Base-by-base conservation (phyloP, 2,113 vertebrate species). In the Poeciliopsis prolifica region DNA sequence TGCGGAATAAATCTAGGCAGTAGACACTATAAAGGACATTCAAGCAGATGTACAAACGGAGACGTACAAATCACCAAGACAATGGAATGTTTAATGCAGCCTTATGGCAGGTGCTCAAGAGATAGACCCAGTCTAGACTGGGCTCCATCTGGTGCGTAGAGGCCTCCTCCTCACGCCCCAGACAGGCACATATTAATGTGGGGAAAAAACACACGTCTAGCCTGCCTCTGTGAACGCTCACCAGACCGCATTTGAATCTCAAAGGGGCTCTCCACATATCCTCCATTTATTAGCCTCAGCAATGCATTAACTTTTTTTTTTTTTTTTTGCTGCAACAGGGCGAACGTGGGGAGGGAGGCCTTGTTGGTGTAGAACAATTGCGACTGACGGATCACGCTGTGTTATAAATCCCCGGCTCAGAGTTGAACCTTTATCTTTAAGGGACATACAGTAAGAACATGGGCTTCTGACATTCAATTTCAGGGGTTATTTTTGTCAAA, bases 101-200 rank as follows among this genome's bases (percentile, higher is more conserved):
- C 86, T 84, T 70, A 82, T 93, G 89, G 91, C 94, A 95, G 94
- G 91, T 94, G 94, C 88, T 91, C 78, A 75, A 26, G 76, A 88
- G 68, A 89, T 83, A 93, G 87, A 92, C 89, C 51, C n/a, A 84
- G 87, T 82, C 92, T 86, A 93, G 88, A 93, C 94, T 87, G 90
- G 93, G 90, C 93, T 95, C 93, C 93, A 94, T 94, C 94, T 94
- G 92, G 84, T 90, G 93, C 79, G 74, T 86, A 92, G 90, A 90
- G 91, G 88, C 92, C 89, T 91, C 89, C 85, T 92, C 90, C 86
- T 91, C 84, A 86, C 86, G 82, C 88, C 69, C 90, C 92, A 94
- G 93, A 91, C 92, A 94, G 93, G 93, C 92, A 93, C 90, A 94
- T 91, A 94, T 94, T 95, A 95, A 94, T 94, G 94, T 94, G 93